Evolutionary conservation across 2,888 invertebrate genomes (phyloP).

Genomic region (Lepidocyrtoides sp.): DNA sequence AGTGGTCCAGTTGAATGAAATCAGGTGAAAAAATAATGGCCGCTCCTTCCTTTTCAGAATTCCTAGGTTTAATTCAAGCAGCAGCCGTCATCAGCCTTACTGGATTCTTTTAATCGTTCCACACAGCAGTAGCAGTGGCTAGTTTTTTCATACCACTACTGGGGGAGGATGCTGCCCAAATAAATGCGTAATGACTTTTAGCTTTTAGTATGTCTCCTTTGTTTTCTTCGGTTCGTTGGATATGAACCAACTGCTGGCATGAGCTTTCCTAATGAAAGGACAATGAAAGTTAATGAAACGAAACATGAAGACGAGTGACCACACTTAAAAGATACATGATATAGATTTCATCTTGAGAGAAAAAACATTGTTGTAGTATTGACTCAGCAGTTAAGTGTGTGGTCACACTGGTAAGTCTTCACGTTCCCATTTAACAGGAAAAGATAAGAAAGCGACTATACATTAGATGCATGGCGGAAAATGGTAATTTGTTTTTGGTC

Average conservation of each 20-base stretch:
- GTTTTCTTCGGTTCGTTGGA: constrained; percentile 40
- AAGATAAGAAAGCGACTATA: no score
- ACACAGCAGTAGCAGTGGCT: not conserved
- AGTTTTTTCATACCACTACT: not conserved
- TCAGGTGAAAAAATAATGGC: constrained; percentile 56
- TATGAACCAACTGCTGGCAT: constrained; percentile 32
- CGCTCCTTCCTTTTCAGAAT: constrained; percentile 40
- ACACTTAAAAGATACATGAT: constrained; percentile 52
- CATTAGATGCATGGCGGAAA: constrained; percentile 51
- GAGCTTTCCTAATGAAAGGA: constrained; percentile 60
- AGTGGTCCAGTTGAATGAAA: constrained; percentile 26
- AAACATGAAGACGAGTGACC: constrained; percentile 50
- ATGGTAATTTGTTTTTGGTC: constrained; percentile 56
- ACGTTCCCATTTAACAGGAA: not conserved
- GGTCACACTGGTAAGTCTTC: constrained; percentile 29
- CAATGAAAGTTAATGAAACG: constrained; percentile 69
- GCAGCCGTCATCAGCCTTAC: not conserved
- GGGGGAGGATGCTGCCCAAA: constrained; percentile 21
- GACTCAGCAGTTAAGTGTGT: constrained; percentile 42
- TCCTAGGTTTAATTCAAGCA: not conserved
- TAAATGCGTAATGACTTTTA: constrained; percentile 65
- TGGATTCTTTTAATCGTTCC: constrained; percentile 8
- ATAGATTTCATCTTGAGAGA: constrained; percentile 49
- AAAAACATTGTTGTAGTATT: constrained; percentile 7
- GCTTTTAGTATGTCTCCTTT: constrained; percentile 56